phyloP scores from a whole-genome alignment of 2,888 invertebrate species.

The Neoitamus cyanurus region DNA sequence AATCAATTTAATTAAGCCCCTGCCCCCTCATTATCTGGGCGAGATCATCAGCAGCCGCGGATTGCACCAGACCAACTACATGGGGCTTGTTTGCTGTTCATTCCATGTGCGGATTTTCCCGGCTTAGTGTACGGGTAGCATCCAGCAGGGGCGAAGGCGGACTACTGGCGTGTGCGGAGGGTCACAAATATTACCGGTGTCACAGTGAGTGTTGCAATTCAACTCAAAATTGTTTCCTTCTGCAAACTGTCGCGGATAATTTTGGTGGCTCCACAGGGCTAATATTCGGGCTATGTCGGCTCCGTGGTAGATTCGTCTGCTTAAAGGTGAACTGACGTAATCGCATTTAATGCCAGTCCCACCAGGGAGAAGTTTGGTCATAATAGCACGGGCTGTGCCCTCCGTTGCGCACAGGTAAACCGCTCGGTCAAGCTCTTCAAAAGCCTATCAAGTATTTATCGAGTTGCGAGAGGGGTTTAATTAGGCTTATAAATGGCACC shows the following conservation, averaged over 20 bases:
- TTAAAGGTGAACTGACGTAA: background rate
- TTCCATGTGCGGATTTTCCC: background rate
- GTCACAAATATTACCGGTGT: background rate
- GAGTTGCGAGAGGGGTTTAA: background rate
- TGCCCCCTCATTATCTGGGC: background rate
- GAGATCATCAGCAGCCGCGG: background rate
- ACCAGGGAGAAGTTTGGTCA: background rate
- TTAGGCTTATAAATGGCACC: background rate
- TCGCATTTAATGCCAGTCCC: background rate
- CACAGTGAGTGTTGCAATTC: background rate
- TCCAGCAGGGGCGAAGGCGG: background rate
- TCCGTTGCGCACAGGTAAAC: background rate
- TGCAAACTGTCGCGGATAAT: background rate
- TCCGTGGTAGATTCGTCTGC: background rate
- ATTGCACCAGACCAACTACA: background rate
- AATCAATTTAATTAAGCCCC: background rate
- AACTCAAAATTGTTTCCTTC: background rate
- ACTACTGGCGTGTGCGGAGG: background rate
- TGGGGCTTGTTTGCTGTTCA: background rate
- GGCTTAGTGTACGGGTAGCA: background rate
- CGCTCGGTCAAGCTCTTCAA: background rate
- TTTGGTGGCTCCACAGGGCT: background rate
- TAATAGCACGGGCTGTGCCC: background rate
- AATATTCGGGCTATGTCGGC: background rate
- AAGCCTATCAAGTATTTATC: background rate